Conservation (phyloP, 92 coral and sea anemone genomes). For the Epizoanthus fatuus region DNA sequence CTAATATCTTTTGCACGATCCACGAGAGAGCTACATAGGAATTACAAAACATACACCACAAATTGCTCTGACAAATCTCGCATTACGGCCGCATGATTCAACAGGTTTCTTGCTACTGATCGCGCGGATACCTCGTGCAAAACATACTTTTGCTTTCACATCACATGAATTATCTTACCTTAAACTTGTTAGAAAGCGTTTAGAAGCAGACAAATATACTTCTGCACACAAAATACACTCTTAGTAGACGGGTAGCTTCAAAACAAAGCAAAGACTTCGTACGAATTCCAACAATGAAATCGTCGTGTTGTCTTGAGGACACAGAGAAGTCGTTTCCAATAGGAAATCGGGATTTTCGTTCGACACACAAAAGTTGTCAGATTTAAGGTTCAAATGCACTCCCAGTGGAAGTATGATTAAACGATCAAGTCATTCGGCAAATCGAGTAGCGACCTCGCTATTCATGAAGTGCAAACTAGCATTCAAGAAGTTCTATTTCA, state of each 20-base stretch:
- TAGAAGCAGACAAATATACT: slow-evolving; percentile 78
- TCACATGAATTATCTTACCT: slow-evolving; percentile 69
- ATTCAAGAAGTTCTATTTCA: slow-evolving; percentile 19
- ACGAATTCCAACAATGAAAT: slow-evolving; percentile 73
- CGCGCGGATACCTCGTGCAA: slow-evolving; percentile 46
- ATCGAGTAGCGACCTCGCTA: slow-evolving; percentile 8
- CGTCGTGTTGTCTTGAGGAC: slow-evolving; percentile 72
- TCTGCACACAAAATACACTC: slow-evolving; percentile 79
- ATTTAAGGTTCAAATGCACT: slow-evolving; percentile 78
- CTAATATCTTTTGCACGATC: slow-evolving; percentile 19
- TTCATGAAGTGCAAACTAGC: slow-evolving; percentile 6
- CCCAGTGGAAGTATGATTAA: slow-evolving; percentile 98
- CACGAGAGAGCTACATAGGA: background rate
- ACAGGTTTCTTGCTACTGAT: slow-evolving; percentile 44
- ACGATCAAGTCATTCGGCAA: slow-evolving; percentile 81
- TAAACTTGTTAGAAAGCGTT: slow-evolving; percentile 77
- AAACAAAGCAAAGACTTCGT: slow-evolving; percentile 88
- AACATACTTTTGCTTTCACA: background rate
- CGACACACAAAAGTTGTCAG: slow-evolving; percentile 95
- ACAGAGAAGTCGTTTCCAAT: slow-evolving; percentile 88
- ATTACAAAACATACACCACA: slow-evolving; percentile 22
- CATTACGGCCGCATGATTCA: slow-evolving; percentile 52
- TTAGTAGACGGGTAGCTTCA: slow-evolving; percentile 81
- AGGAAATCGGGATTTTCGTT: slow-evolving; percentile 85
- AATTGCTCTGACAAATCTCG: slow-evolving; percentile 22